Conservation (phyloP, 2,113 vertebrate genomes). For the Myrmecophaga tridactyla region DNA sequence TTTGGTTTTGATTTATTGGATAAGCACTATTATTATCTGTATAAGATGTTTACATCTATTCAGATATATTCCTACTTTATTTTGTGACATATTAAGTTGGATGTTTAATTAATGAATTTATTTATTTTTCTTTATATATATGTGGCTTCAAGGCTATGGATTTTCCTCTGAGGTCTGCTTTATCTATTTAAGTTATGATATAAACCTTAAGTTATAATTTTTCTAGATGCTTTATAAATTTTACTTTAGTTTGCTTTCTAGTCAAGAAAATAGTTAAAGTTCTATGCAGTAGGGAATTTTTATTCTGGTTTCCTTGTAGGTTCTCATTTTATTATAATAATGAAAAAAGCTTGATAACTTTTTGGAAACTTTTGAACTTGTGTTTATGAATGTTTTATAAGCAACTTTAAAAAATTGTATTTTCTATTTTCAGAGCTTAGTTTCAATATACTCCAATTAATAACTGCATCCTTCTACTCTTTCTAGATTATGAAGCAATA, state of each 20-base stretch:
- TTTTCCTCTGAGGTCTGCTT: neutral
- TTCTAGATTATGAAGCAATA: neutral
- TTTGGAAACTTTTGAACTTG: neutral
- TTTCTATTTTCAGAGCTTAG: neutral
- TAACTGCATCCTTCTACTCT: neutral
- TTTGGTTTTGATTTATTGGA: too few relatives aligned
- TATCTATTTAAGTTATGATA: neutral
- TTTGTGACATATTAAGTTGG: too few relatives aligned
- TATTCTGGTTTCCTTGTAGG: neutral
- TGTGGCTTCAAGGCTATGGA: neutral
- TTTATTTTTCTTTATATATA: too few relatives aligned
- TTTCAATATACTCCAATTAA: neutral
- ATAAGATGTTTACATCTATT: too few relatives aligned
- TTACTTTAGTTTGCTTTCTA: neutral
- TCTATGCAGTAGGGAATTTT: neutral
- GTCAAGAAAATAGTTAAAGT: too few relatives aligned
- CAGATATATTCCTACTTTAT: too few relatives aligned
- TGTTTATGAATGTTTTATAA: neutral
- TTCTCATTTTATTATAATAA: neutral
- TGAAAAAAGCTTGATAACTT: rapidly evolving
- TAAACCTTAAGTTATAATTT: neutral
- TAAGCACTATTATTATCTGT: too few relatives aligned
- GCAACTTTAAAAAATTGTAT: neutral
- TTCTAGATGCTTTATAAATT: neutral
- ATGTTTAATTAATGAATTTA: too few relatives aligned